phyloP scores from a whole-genome alignment of 1,140 invertebrate species.

The Platyura marginata region DNA sequence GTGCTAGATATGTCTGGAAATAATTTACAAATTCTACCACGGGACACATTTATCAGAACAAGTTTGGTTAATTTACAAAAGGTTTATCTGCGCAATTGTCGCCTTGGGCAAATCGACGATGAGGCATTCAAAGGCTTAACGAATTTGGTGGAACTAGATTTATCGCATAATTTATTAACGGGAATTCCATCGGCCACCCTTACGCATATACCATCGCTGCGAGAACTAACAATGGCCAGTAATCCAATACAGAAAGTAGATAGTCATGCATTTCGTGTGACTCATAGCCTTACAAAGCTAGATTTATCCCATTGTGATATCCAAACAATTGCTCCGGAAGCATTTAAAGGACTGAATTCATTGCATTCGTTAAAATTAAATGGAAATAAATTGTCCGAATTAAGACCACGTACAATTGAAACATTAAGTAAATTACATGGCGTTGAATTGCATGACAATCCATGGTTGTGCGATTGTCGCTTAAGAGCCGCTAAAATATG shows the following conservation, averaged over 20 bases:
- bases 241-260: constrained; percentile 69
- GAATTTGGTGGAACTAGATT: constrained; percentile 74
- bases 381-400: constrained; percentile 54
- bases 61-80: constrained; percentile 71
- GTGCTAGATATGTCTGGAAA: constrained; percentile 77
- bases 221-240: constrained; percentile 56
- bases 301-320: constrained; percentile 70
- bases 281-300: constrained; percentile 60
- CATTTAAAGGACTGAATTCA: constrained; percentile 56
- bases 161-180: constrained; percentile 64
- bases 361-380: constrained; percentile 68
- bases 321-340: constrained; percentile 49
- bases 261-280: constrained; percentile 50
- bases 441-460: constrained; percentile 77
- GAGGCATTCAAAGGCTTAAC: constrained; percentile 64
- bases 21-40: constrained; percentile 59
- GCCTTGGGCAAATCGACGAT: constrained; percentile 66
- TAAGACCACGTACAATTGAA: constrained; percentile 51
- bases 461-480: constrained; percentile 79
- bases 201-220: constrained; percentile 52
- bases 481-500: constrained; percentile 65
- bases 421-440: constrained; percentile 53
- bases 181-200: constrained; percentile 60
- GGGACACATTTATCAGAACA: constrained; percentile 59
- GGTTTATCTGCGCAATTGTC: constrained; percentile 62